Conservation (phyloP, 2,888 invertebrate species). For the Prenolepis imparis region DNA sequence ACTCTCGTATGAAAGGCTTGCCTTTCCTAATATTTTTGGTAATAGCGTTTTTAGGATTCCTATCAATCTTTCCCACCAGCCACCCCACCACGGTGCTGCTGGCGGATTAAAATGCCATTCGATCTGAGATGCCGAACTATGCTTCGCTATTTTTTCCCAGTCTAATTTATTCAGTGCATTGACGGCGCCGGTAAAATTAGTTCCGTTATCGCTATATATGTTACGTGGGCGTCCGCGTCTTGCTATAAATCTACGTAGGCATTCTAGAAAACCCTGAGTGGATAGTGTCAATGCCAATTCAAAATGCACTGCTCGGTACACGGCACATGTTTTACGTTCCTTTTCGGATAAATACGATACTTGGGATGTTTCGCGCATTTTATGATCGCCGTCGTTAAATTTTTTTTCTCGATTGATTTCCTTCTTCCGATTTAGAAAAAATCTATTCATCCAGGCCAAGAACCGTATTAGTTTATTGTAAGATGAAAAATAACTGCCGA, state of each 20-base stretch:
- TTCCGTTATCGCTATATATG: slow-evolving; percentile 82
- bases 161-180: slow-evolving; percentile 72
- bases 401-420: neutral
- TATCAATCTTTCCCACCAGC: slow-evolving; percentile 12
- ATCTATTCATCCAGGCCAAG: slow-evolving; percentile 21
- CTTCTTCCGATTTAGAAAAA: neutral
- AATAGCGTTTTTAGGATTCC: slow-evolving; percentile 1
- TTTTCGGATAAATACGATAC: neutral
- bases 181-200: slow-evolving; percentile 80
- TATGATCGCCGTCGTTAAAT: neutral
- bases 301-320: neutral
- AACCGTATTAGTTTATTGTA: slow-evolving; percentile 31
- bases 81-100: slow-evolving; percentile 59
- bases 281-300: neutral
- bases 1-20: neutral
- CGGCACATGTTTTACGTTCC: neutral
- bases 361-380: neutral
- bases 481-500: neutral
- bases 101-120: slow-evolving; percentile 69
- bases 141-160: slow-evolving; percentile 65
- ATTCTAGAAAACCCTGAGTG: neutral
- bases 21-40: slow-evolving; percentile 7
- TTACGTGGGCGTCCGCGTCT: neutral
- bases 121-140: slow-evolving; percentile 58
- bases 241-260: neutral